A percentile compares a stretch with the other conserved stretches of the same genome.
Evolutionary conservation across 2,888 invertebrate genomes (phyloP).

Genomic region (Watsonalla cultraria): DNA sequence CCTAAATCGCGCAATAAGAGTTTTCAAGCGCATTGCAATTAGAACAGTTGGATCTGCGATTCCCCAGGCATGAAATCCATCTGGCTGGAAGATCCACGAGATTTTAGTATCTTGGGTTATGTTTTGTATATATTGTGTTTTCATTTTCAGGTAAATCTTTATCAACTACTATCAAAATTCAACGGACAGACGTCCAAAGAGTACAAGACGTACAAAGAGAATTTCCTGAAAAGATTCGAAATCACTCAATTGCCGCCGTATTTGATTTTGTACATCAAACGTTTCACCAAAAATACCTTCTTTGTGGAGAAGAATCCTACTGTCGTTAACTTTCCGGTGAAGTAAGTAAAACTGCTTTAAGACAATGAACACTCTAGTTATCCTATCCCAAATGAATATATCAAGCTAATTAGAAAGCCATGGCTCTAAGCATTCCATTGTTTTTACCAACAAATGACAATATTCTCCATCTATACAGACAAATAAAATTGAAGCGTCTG

Average conservation of each 20-base stretch:
- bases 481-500: no score
- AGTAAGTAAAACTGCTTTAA: constrained; percentile 80
- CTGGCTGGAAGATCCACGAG: no score
- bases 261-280: constrained; percentile 96
- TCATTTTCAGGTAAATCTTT: constrained; percentile 89
- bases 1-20: no score
- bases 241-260: constrained; percentile 95
- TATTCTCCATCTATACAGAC: no score
- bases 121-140: constrained; percentile 4
- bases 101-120: background rate
- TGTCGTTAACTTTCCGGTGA: constrained; percentile 99
- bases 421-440: no score
- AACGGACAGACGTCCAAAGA: constrained; percentile 97
- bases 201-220: constrained; percentile 99
- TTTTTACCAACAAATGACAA: no score
- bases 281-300: constrained; percentile 99
- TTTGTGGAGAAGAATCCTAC: constrained; percentile 99
- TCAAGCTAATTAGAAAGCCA: no score
- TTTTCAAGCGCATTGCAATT: no score
- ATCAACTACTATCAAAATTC: constrained; percentile 95
- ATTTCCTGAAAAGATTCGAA: constrained; percentile 97
- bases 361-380: no score
- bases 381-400: no score
- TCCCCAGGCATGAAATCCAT: no score
- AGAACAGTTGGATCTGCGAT: no score